Evolutionary conservation across 2,888 invertebrate species (phyloP).

Genomic region (Ephialtes manifestator): DNA sequence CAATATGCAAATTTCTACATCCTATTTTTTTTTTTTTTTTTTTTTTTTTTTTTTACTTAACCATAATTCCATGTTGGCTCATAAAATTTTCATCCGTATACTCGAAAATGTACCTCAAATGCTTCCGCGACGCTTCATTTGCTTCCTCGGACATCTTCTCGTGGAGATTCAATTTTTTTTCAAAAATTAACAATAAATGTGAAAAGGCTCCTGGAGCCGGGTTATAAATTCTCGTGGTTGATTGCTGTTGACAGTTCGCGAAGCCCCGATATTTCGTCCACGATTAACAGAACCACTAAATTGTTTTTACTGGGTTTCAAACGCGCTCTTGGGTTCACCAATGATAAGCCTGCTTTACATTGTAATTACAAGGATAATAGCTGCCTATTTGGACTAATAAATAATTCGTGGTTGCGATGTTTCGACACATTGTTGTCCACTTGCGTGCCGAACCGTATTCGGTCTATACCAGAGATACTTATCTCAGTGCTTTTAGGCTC

Average conservation of each 20-base stretch:
- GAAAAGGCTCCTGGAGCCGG: not conserved
- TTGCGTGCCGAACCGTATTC: not conserved
- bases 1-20: no score
- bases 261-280: not conserved
- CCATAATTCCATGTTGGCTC: not conserved
- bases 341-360: not conserved
- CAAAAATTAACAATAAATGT: not conserved
- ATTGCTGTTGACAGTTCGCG: not conserved
- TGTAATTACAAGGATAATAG: not conserved
- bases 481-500: no score
- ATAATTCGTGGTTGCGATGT: not conserved
- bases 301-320: not conserved
- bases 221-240: not conserved
- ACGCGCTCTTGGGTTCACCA: not conserved
- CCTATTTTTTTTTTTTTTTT: not conserved
- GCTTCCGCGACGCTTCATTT: not conserved
- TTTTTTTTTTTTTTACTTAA: not conserved
- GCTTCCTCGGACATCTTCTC: constrained; percentile 27
- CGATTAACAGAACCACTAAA: not conserved
- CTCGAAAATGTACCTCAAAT: constrained; percentile 13
- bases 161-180: not conserved
- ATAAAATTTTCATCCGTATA: not conserved
- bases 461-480: no score
- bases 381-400: not conserved
- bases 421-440: not conserved